A percentile compares a stretch with the other conserved stretches of the same genome.
Conservation (phyloP, 2,113 vertebrate genomes). For the Scortum barcoo region DNA sequence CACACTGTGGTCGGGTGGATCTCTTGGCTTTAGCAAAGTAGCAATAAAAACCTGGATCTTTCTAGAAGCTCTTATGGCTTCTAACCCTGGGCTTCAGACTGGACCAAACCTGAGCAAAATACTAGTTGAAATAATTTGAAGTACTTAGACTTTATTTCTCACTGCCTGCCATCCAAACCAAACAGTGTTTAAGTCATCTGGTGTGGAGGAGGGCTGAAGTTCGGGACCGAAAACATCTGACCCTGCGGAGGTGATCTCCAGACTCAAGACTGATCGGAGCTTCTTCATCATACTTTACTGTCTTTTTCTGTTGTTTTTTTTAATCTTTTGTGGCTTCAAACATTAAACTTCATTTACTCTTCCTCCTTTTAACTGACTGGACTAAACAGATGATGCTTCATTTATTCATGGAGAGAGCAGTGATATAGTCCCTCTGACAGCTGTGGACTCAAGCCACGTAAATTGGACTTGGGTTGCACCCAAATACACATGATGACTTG, state of each 20-base stretch:
- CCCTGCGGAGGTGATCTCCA: background rate
- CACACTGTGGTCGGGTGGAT: constrained; percentile 50
- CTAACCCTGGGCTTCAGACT: constrained; percentile 4
- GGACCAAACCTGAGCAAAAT: constrained; percentile 58
- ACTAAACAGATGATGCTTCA: background rate
- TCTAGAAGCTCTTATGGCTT: constrained; percentile 40
- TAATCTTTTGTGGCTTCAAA: background rate
- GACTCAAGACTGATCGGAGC: background rate
- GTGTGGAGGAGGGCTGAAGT: background rate
- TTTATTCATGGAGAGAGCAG: background rate
- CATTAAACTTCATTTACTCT: background rate
- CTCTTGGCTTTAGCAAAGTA: constrained; percentile 55
- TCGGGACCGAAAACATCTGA: constrained; percentile 3
- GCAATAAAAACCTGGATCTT: constrained; percentile 70
- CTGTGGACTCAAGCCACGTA: background rate
- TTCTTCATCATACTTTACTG: background rate
- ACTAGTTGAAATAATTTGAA: constrained; percentile 42
- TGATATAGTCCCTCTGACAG: background rate
- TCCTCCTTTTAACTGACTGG: background rate
- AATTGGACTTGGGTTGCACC: background rate
- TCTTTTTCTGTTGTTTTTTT: background rate
- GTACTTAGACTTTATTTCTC: constrained; percentile 24
- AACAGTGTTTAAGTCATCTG: constrained; percentile 36
- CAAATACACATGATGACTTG: background rate
- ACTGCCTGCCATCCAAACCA: constrained; percentile 45